phyloP scores from a whole-genome alignment of 2,797 vertebrate species.

The Acipenser transmontanus region DNA sequence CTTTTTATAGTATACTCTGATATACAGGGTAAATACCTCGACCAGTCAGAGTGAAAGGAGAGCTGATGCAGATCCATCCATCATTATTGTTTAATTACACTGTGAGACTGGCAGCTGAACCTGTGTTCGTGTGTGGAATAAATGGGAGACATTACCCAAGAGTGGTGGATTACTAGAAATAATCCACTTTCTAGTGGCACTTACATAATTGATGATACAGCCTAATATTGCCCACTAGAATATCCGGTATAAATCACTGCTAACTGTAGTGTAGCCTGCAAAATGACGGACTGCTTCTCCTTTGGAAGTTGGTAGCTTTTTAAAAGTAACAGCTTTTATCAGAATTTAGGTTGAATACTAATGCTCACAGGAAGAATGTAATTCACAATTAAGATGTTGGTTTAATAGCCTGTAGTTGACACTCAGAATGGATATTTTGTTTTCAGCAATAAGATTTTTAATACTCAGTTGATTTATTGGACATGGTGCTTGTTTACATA shows the following conservation, averaged over 20 bases:
- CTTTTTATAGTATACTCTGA: too few species aligned
- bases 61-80: too few species aligned
- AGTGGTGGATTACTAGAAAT: slow-evolving; percentile 1
- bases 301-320: slow-evolving; percentile 16
- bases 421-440: too few species aligned
- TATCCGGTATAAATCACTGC: slow-evolving; percentile 19
- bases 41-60: too few species aligned
- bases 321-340: slow-evolving; percentile 21
- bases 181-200: slow-evolving; percentile 8
- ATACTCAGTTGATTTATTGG: too few species aligned
- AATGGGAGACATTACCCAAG: slow-evolving; percentile 1
- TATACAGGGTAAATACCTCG: too few species aligned
- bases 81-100: background rate
- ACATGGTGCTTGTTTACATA: too few species aligned
- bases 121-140: background rate
- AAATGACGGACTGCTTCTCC: slow-evolving; percentile 13
- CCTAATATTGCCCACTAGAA: slow-evolving; percentile 9
- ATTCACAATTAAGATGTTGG: slow-evolving; percentile 3
- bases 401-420: too few species aligned
- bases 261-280: slow-evolving; percentile 14
- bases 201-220: slow-evolving; percentile 10
- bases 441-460: too few species aligned
- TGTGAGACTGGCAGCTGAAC: background rate
- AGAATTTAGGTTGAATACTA: slow-evolving; percentile 14
- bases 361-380: slow-evolving; percentile 6